Evolutionary conservation across 2,888 invertebrate genomes (phyloP), one percentile per base, ranked within the genome.

Genomic region (Synergus gifuensis): DNA sequence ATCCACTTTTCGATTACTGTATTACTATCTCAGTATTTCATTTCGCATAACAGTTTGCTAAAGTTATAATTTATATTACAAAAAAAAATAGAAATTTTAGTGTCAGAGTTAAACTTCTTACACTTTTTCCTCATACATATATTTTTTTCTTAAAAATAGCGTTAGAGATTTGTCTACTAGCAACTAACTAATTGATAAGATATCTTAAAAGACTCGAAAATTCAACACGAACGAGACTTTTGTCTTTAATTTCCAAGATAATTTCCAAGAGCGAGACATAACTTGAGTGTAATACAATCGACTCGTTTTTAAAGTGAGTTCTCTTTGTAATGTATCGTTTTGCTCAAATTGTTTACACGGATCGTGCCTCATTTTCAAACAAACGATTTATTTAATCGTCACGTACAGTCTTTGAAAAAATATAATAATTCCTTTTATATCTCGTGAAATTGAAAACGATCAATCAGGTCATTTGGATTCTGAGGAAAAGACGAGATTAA

Each of bases 341-440:
- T 82, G 83, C 81, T 84, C 78, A 85, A 89, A 88, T 88, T 88
- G 86, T 87, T 88, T 84, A 80, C 83, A 81, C 84, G 86, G 86
- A 85, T 86, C 89, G 89, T 89, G 89, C 86, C 88, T 85, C 83
- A 86, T 87, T 87, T 85, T 85, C 79, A 89, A 90, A 89, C 89
- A 90, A 84, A 79, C 78, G 83, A 86, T 86, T 84, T 82, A 81
- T 87, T 73, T 87, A 86, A 89, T 88, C 89, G 86, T 88, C 89
- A 87, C 89, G 89, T 89, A 81, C 80, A 83, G 80, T 81, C 79
- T 81, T 79, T 83, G 79, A 63, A 81, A 80, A 83, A 84, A 85
- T 86, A 85, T 60, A 44, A 66, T 83, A 82, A 83, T 85, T 83
- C 83, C 85, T 81, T 84, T 87, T 87, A 87, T 88, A 83, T 69